Base-by-base conservation (phyloP, 1,140 invertebrate genomes). In the Lutraria rhynchaena region DNA sequence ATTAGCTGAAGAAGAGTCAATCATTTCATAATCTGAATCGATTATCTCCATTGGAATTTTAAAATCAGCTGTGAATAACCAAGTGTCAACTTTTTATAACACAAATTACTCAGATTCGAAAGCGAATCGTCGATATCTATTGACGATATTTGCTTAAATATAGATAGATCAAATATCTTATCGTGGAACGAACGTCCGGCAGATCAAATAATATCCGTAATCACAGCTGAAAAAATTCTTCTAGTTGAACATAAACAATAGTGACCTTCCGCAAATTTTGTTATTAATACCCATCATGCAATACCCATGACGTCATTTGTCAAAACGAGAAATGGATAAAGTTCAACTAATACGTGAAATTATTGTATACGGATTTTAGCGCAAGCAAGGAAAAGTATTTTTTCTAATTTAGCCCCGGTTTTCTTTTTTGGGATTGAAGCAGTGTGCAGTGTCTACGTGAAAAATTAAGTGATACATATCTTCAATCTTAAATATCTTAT, bases 31-130 rank as follows among this genome's bases (percentile, higher is more conserved):
- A 3, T 15, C 27, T 44, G 19, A 3, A 44, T 67, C 63, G 17
- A 31, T 31, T 37, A 19, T 22, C 22, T 67, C 63, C 63, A 67
- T 67, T 49, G 63, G 44, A 29, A 44, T 41, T 41, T 33, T 61
- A 19, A 22, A 67, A 67, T 67, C 63, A 67, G 63, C 27, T 67
- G 44, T 27, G 58, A 61, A 61, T 41, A 61, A 61, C n/a, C 29
- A 61, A 61, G 17, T 61, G 58, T 61, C 58, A 61, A 61, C 19
- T 61, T 35, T 61, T 61, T 17, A 33, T 11, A 58, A 35, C 35
- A 35, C 31, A 1, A 15, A 19, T 61, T 29, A 33, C 37, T 15
- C 58, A 1, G 58, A 15, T 22, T 3, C 4, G n/a, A 60, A 5
- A 60, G 11, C 3, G 27, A 33, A 19, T 24, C 11, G 31, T 27